Percentiles rank a stretch among this genome's conserved stretches.
Evolutionary conservation across 92 coral and sea anemone species (phyloP).

Genomic region (Epizoanthus rinbou): DNA sequence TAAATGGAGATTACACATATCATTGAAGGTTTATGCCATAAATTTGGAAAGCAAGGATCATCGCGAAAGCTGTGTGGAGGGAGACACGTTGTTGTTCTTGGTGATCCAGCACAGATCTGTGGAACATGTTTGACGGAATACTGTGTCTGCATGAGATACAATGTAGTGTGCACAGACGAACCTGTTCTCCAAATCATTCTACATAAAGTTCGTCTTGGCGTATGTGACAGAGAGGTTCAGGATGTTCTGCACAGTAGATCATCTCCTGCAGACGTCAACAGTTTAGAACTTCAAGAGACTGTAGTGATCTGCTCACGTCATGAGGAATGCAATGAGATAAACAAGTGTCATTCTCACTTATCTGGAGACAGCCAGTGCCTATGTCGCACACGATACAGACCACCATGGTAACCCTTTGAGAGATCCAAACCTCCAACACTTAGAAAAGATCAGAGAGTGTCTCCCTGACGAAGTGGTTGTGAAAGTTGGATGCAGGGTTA

Average conservation of each 20-base stretch:
- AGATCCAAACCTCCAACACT: background rate
- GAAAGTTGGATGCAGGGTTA: background rate
- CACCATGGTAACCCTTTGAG: background rate
- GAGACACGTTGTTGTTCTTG: slow-evolving; percentile 12
- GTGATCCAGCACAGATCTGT: slow-evolving; percentile 19
- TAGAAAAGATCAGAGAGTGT: no score
- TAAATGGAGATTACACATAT: background rate
- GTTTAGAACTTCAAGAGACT: background rate
- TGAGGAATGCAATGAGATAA: background rate
- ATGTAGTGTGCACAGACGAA: slow-evolving; percentile 1
- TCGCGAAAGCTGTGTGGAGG: background rate
- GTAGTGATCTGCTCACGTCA: background rate
- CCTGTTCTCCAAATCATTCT: slow-evolving; percentile 9
- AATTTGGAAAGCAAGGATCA: background rate
- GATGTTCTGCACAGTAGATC: background rate
- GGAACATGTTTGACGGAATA: background rate
- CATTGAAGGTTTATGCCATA: background rate
- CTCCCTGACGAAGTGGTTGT: background rate
- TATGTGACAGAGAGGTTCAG: slow-evolving; percentile 4
- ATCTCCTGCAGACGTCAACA: background rate
- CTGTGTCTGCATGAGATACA: background rate
- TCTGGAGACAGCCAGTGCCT: background rate
- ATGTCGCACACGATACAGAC: background rate
- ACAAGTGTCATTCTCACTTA: background rate
- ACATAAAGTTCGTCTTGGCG: slow-evolving; percentile 17